Evolutionary conservation across 2,113 vertebrate genomes (phyloP), one percentile per base, ranked within the genome.

Genomic region (Python bivittatus): DNA sequence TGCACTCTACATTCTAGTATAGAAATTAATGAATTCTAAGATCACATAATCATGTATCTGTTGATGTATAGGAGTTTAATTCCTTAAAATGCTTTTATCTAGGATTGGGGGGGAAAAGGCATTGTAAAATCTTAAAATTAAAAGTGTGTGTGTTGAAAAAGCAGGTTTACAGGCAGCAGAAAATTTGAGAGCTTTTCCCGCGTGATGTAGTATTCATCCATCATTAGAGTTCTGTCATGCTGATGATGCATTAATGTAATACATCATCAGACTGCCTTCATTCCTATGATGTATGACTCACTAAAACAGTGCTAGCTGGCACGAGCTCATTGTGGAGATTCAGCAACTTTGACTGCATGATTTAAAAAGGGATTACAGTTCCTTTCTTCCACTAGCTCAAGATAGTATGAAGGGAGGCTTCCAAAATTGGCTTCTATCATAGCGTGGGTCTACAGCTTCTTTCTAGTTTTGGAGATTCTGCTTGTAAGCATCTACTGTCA

Each of bases 241-340:
- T 38, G 44, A 90, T 97, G 96, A 97, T 97, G 85, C 95, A 97
- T 97, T 95, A 95, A 94, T 94, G 93, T 94, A 96, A 97, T 98
- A 96, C 94, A 97, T 98, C 96, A 97, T 96, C 94, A 96, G 96
- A 96, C 95, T 91, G 92, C 92, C 94, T 93, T 95, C 79, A 91
- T 92, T 95, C 20, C 29, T 60, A 13, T 97, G 96, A 98, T 97
- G 27, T 92, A 97, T 97, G 96, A 90, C 91, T 92, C 95, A 53
- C 29, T 90, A 94, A 92, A 88, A 91, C 68, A 93, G 87, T 96
- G 68, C 48, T 91, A 89, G 90, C 88, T 96, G 92, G 94, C 95
- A 91, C 95, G 83, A 95, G 83, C 56, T 94, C 2, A 33, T 94
- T 96, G 93, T 93, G 86, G 94, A 95, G 91, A 95, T 89, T 95